phyloP scores from a whole-genome alignment of 2,797 vertebrate species.

The Halcyon badia region DNA sequence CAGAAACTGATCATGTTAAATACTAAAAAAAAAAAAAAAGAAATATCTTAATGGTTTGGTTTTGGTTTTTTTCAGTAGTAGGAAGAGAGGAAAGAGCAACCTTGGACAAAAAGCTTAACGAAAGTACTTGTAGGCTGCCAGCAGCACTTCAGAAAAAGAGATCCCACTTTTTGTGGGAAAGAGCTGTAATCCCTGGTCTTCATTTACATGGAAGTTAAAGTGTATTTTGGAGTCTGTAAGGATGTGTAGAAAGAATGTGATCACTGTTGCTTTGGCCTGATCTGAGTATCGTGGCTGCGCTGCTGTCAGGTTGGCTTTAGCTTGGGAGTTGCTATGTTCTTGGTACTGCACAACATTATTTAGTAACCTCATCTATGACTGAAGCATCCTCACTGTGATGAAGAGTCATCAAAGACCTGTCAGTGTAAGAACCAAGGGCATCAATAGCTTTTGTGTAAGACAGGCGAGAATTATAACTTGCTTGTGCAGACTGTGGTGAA shows the following conservation, averaged over 20 bases:
- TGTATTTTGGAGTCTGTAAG: neutral
- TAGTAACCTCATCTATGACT: neutral
- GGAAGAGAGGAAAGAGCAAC: slow-evolving; percentile 14
- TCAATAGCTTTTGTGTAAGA: fast-evolving
- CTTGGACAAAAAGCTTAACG: neutral
- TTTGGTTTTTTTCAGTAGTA: neutral
- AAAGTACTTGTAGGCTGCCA: slow-evolving; percentile 20
- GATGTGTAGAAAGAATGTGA: neutral
- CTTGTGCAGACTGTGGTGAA: neutral
- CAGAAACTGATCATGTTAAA: slow-evolving; percentile 76
- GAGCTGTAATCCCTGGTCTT: neutral
- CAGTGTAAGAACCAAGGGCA: neutral
- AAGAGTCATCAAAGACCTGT: neutral
- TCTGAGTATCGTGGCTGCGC: fast-evolving
- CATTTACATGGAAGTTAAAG: neutral
- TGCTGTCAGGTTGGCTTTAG: neutral
- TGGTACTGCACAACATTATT: fast-evolving
- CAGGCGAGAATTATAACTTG: neutral
- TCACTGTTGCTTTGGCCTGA: neutral
- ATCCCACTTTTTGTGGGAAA: neutral
- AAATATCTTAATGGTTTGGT: slow-evolving; percentile 62
- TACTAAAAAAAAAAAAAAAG: slow-evolving; percentile 64
- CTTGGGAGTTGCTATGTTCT: fast-evolving
- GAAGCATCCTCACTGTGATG: neutral
- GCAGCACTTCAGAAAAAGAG: neutral